Conservation (phyloP, 1,140 invertebrate species). For the Akabosia matsudoensis region DNA sequence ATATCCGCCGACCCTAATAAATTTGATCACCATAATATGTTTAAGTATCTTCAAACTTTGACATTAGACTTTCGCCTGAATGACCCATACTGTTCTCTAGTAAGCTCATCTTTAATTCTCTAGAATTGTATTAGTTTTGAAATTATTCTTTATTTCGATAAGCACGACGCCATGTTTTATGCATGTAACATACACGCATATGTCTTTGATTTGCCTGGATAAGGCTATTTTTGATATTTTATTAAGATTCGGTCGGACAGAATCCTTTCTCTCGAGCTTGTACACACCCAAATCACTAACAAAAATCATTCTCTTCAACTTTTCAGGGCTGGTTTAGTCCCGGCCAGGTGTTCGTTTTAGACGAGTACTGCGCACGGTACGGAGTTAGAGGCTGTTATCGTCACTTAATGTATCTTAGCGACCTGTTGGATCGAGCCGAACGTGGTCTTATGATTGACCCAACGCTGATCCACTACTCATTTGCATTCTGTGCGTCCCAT, state of each 20-base stretch:
- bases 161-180: too few relatives aligned
- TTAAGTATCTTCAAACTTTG: conserved; percentile 84
- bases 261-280: too few relatives aligned
- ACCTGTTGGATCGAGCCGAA: conserved; percentile 92
- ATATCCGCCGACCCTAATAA: conserved; percentile 97
- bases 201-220: too few relatives aligned
- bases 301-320: conserved; percentile 1
- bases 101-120: too few relatives aligned
- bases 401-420: conserved; percentile 92
- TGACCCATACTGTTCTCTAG: conserved; percentile 95
- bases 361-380: conserved; percentile 97
- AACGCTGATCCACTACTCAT: conserved; percentile 96
- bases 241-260: too few relatives aligned
- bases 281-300: too few relatives aligned
- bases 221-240: too few relatives aligned
- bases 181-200: neutral
- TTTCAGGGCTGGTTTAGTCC: conserved; percentile 97
- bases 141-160: too few relatives aligned
- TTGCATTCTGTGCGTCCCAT: conserved; percentile 97
- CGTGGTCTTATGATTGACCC: conserved; percentile 95
- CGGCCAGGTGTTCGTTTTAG: conserved; percentile 95
- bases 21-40: conserved; percentile 90
- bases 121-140: neutral
- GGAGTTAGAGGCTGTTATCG: conserved; percentile 94
- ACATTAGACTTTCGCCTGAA: conserved; percentile 92